Base-by-base conservation (phyloP, 2,888 invertebrate genomes). In the Aquatica leii region DNA sequence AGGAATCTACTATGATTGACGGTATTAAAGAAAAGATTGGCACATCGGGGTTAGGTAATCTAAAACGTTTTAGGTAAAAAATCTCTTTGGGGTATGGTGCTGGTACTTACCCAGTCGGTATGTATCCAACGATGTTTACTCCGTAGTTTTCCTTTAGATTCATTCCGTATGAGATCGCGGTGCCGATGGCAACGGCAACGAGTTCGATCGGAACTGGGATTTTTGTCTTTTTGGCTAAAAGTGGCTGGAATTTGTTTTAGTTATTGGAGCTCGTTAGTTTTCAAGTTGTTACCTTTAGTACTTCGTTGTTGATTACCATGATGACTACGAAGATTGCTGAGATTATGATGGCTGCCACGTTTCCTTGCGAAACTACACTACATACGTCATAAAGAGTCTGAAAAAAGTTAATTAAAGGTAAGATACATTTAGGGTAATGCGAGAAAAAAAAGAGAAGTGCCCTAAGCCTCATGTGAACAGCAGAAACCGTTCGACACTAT, bases 141-240 rank as follows among this genome's bases (percentile, higher is more conserved):
- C 86, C 83, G 77, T 87, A 92, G 0, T 77, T 76, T 1, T 80
- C 82, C 11, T 86, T 78, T 2, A 95, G 82, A 17, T 86, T 80
- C 31, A 84, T 80, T 72, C 85, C 87, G 69, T 85, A 85, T 0
- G 93, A 92, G 1, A 87, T 82, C 0, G 90, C 72, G 0, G 95
- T 95, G 3, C 92, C 92, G 1, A 86, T 72, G 1, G 90, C 84
- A 0, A 96, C 92, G 0, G 89, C 89, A 4, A 94, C 81, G 70
- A 96, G 82, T 81, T 96, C 95, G 72, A 94, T 90, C 1, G 95
- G 95, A 56, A 95, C 84, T 0, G 95, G 95, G 69, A 94, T 85
- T 8, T 85, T 84, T 40, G 88, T 87, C 52, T 84, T 82, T 77
- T 89, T 90, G 54, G 86, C 83, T 5, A 90, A 78, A 80, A 84